Evolutionary conservation across 2,113 vertebrate species (phyloP).

Genomic region (Ceyx melanurus): DNA sequence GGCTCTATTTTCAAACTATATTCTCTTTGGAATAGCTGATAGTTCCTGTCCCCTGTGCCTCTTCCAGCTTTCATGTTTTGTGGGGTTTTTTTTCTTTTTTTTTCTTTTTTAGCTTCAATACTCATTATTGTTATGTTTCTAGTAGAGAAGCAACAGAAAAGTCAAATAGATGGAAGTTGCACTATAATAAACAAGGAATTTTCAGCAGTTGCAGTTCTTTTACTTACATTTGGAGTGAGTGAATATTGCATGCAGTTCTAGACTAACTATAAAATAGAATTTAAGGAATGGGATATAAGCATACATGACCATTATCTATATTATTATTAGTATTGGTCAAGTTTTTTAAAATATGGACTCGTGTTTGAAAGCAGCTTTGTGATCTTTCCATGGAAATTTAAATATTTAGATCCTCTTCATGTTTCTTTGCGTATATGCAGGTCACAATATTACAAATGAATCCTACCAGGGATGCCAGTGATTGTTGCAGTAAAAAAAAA

Average conservation of each 20-base stretch:
- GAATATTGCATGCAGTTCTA: background rate
- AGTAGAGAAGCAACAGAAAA: background rate
- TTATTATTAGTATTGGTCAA: background rate
- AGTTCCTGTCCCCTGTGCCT: background rate
- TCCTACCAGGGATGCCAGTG: background rate
- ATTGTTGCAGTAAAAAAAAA: background rate
- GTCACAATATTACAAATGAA: background rate
- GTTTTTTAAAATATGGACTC: background rate
- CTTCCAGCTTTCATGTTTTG: background rate
- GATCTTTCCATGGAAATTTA: background rate
- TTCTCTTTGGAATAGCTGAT: background rate
- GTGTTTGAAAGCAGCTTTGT: background rate
- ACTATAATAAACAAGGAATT: background rate
- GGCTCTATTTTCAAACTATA: background rate
- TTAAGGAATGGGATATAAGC: background rate
- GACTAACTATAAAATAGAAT: background rate
- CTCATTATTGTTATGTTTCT: background rate
- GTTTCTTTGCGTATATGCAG: background rate
- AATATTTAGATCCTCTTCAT: background rate
- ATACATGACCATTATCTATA: background rate
- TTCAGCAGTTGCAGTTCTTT: background rate
- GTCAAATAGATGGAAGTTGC: background rate
- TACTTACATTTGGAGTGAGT: slow-evolving; percentile 2
- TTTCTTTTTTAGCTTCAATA: background rate
- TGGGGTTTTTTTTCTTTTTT: too few species aligned